A percentile compares a stretch with the other conserved stretches of the same genome.
phyloP scores from a whole-genome alignment of 2,113 vertebrate genomes.

The Anseranas semipalmata region DNA sequence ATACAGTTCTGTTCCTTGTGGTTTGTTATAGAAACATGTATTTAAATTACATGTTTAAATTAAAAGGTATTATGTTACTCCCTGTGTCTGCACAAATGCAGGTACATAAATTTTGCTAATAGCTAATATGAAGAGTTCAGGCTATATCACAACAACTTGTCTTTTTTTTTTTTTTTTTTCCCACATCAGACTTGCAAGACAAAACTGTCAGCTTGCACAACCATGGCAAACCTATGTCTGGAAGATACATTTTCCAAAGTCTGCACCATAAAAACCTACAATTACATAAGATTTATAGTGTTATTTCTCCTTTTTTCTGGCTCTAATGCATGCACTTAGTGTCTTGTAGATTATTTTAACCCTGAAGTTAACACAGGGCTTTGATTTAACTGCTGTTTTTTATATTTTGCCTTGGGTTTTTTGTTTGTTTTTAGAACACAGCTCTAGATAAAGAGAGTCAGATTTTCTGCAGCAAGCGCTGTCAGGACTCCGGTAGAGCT shows the following conservation, averaged over 20 bases:
- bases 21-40: not conserved
- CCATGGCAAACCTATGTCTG: not conserved
- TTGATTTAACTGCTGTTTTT: conserved; percentile 16
- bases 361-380: not conserved
- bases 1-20: fast-evolving
- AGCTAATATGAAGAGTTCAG: not conserved
- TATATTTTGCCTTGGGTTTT: not conserved
- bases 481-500: conserved; percentile 59
- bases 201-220: not conserved
- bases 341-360: conserved; percentile 1
- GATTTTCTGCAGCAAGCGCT: conserved; percentile 81
- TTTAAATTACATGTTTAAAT: not conserved
- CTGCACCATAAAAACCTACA: not conserved
- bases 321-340: conserved; percentile 70
- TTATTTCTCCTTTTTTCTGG: conserved; percentile 80
- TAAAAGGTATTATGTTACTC: not conserved
- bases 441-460: conserved; percentile 95
- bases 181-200: conserved; percentile 50
- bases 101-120: not conserved
- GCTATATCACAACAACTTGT: not conserved
- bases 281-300: not conserved
- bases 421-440: conserved; percentile 85
- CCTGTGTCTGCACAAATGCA: not conserved
- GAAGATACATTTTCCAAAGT: not conserved
- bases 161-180: not conserved